Evolutionary conservation across 2,113 vertebrate species (phyloP).

Genomic region (Alexandromys fortis): DNA sequence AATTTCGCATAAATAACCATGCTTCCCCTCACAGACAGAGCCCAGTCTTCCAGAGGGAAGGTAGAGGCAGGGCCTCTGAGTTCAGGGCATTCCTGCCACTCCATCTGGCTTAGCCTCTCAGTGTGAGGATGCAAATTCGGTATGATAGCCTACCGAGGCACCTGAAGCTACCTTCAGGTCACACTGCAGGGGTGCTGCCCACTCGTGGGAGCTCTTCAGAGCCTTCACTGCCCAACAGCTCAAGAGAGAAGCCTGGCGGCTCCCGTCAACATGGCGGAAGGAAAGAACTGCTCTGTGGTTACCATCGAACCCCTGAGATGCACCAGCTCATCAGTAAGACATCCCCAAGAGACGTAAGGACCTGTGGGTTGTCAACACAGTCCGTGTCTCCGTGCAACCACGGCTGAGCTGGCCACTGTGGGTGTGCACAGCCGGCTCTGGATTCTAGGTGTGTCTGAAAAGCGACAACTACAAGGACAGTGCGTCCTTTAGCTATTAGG

Average conservation of each 20-base stretch:
- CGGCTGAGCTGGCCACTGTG: slow-evolving; percentile 39
- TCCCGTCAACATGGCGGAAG: background rate
- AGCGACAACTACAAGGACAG: background rate
- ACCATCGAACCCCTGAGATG: slow-evolving; percentile 67
- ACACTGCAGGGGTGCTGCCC: background rate
- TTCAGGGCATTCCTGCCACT: slow-evolving; percentile 54
- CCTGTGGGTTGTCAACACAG: slow-evolving; percentile 31
- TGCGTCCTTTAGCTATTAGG: background rate
- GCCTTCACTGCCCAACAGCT: background rate
- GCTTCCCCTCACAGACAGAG: slow-evolving; percentile 63
- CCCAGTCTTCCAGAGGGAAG: slow-evolving; percentile 69
- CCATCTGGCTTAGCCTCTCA: slow-evolving; percentile 71
- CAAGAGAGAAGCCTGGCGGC: slow-evolving; percentile 46
- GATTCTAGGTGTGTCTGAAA: background rate
- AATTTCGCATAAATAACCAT: slow-evolving; percentile 71
- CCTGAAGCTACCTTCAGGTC: background rate
- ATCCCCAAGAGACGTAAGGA: slow-evolving; percentile 47
- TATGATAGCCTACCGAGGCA: background rate
- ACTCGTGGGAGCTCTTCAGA: slow-evolving; percentile 7
- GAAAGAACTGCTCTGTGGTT: slow-evolving; percentile 69
- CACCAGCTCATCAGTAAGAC: slow-evolving; percentile 63
- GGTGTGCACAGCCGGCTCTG: background rate
- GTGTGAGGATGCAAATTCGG: slow-evolving; percentile 45
- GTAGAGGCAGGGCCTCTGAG: slow-evolving; percentile 72
- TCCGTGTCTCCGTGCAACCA: slow-evolving; percentile 53